A percentile compares a stretch with the other conserved stretches of the same genome.
phyloP scores from a whole-genome alignment of 2,888 invertebrate species.

The Scaptomyza flava region DNA sequence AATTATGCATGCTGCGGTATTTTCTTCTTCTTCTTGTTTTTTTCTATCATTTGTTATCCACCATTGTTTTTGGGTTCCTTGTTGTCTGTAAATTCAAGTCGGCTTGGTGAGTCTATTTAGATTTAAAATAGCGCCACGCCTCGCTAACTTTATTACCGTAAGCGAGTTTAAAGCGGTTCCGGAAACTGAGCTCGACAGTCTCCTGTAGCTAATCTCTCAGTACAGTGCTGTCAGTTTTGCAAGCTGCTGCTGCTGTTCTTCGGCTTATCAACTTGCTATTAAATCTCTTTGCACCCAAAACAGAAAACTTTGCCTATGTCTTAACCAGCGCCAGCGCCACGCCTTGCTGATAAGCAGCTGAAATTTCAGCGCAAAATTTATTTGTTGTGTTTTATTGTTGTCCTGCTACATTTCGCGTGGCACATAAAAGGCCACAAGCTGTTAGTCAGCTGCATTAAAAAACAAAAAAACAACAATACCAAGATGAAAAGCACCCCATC shows the following conservation, averaged over 20 bases:
- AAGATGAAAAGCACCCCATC: neutral
- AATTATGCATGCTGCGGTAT: constrained; percentile 71
- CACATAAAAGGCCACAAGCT: constrained; percentile 46
- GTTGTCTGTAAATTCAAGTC: constrained; percentile 63
- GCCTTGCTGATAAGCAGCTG: constrained; percentile 69
- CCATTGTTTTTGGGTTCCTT: constrained; percentile 47
- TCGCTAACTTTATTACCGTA: constrained; percentile 72
- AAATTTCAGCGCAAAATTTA: constrained; percentile 72
- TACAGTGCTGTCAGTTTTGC: neutral
- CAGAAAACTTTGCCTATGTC: constrained; percentile 38
- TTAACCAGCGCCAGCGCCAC: constrained; percentile 37
- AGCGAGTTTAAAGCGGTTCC: constrained; percentile 68
- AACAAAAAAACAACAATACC: neutral
- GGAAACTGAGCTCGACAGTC: constrained; percentile 7
- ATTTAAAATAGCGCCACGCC: constrained; percentile 73
- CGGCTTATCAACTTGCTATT: constrained; percentile 75
- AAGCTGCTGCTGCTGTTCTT: constrained; percentile 12
- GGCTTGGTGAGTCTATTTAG: constrained; percentile 69
- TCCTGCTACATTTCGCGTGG: constrained; percentile 76
- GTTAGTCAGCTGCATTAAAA: neutral
- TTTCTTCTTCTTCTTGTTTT: constrained; percentile 16
- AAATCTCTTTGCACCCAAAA: constrained; percentile 57
- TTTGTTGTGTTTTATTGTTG: constrained; percentile 78
- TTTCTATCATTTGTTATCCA: neutral
- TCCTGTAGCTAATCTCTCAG: neutral